Evolutionary conservation across 2,888 invertebrate genomes (phyloP), one percentile per base, ranked within the genome.

Genomic region (Caradrina kadenii): DNA sequence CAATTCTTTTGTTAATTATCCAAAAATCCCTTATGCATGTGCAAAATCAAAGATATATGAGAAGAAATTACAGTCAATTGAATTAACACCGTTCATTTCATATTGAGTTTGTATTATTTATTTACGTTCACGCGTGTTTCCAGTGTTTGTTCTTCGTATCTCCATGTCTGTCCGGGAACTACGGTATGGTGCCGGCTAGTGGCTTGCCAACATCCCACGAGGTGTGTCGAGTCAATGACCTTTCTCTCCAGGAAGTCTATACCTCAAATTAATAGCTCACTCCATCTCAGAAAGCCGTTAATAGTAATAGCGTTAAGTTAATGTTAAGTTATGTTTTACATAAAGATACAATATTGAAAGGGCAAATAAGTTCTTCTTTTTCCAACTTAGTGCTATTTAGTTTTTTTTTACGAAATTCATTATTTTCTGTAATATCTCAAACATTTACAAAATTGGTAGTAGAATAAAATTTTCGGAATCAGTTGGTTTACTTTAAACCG

Each of bases 181-280:
- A 88, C 86, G 88, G 88, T 86, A 83, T 83, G 82, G 80, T 81
- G 87, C 86, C 86, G 80, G 78, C 81, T 75, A 82, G 80, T 81
- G 78, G 85, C 84, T 84, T 80, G 81, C 88, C 90, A 92, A 90
- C 93, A 93, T 93, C 93, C 92, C 89, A 92, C 91, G 87, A 93
- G 91, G 92, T 88, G 90, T 87, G 88, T 82, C 80, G 86, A 86
- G 91, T 91, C 93, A 89, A 87, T 88, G 88, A 93, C 93, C 94
- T 86, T 82, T 68, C 84, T 86, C 88, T 88, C 88, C 89, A 91
- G 91, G 91, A 92, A 92, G 91, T 88, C 88, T 87, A 89, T 88
- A 88, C 89, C 88, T 91, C 88, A 91, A 93, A 92, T 92, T 93
- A 93, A 93, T 92, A 90, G 89, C 88, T 82, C 81, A 83, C 86